These are phyloP conservation scores for Sicus ferrugineus DNA, from an alignment of 2,888 invertebrate species.

Conservation along the genomic window DNA sequence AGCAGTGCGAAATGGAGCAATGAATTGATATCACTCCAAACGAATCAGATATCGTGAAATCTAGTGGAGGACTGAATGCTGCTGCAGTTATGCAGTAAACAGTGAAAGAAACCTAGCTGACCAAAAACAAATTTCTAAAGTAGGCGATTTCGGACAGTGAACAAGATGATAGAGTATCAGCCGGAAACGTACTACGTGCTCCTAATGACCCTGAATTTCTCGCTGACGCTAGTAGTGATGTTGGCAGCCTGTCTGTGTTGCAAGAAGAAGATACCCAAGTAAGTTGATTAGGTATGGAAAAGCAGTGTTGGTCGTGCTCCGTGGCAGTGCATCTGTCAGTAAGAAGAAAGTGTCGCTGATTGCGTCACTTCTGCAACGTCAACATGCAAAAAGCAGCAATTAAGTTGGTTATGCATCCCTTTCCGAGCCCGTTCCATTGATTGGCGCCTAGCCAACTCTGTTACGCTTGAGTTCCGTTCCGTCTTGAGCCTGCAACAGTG, in stretches of 20 bases:
- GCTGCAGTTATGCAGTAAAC: conserved; percentile 18
- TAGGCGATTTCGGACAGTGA: neutral
- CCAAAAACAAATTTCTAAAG: neutral
- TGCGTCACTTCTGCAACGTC: conserved; percentile 25
- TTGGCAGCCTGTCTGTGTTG: conserved; percentile 78
- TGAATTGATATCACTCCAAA: neutral
- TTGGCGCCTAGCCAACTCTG: conserved; percentile 8
- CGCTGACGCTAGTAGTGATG: conserved; percentile 65
- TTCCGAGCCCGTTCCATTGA: conserved; percentile 38
- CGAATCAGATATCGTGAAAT: neutral
- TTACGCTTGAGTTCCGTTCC: conserved; percentile 10
- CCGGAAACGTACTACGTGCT: conserved; percentile 45
- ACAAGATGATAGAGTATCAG: conserved; percentile 21
- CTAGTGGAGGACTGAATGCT: neutral
- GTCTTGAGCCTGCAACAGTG: neutral
- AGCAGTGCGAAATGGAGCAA: conserved; percentile 1
- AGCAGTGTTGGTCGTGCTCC: neutral
- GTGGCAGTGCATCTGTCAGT: neutral
- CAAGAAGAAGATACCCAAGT: conserved; percentile 79
- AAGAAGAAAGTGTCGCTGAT: neutral
- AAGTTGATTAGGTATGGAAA: conserved; percentile 55
- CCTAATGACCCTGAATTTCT: conserved; percentile 60
- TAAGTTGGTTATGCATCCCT: neutral
- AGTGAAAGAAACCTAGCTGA: conserved; percentile 21
- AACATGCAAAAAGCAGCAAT: conserved; percentile 9